A percentile compares a stretch with the other conserved stretches of the same genome.
Conservation (phyloP, 1,140 invertebrate species). For the Diachasmimorpha longicaudata region DNA sequence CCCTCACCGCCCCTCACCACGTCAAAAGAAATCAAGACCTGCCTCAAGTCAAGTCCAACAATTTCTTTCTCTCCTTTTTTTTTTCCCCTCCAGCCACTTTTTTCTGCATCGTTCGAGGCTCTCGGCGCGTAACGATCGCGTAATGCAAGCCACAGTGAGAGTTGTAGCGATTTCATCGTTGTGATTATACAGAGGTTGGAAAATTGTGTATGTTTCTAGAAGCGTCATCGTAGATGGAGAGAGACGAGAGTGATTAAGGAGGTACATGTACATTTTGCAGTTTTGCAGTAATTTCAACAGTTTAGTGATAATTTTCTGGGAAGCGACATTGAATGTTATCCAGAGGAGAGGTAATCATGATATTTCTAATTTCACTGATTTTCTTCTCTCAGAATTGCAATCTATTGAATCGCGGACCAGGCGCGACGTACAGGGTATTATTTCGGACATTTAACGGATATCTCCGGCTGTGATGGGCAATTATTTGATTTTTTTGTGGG, state of each 20-base stretch:
- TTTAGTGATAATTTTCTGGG: no score
- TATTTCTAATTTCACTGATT: no score
- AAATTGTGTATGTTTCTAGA: not conserved
- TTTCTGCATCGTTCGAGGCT: not conserved
- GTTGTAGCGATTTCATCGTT: conserved; percentile 1
- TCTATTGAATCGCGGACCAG: no score
- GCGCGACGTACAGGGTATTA: no score
- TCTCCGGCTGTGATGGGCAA: no score
- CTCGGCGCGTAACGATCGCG: conserved; percentile 11
- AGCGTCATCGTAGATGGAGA: not conserved
- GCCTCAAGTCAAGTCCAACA: conserved; percentile 21
- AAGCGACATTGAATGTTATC: no score
- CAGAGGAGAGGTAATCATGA: no score
- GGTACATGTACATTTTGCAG: not conserved
- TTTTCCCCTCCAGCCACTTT: not conserved
- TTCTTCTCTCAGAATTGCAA: no score
- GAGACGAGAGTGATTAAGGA: not conserved
- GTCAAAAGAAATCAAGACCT: conserved; percentile 23
- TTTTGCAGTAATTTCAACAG: no score
- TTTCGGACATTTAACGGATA: no score
- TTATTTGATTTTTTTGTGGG: no score
- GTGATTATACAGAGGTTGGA: not conserved
- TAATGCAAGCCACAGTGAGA: conserved; percentile 9
- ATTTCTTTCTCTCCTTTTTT: conserved; percentile 7
- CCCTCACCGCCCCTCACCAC: not conserved